Evolutionary conservation across 2,797 vertebrate genomes (phyloP).

Genomic region (Gymnopithys bicolor): DNA sequence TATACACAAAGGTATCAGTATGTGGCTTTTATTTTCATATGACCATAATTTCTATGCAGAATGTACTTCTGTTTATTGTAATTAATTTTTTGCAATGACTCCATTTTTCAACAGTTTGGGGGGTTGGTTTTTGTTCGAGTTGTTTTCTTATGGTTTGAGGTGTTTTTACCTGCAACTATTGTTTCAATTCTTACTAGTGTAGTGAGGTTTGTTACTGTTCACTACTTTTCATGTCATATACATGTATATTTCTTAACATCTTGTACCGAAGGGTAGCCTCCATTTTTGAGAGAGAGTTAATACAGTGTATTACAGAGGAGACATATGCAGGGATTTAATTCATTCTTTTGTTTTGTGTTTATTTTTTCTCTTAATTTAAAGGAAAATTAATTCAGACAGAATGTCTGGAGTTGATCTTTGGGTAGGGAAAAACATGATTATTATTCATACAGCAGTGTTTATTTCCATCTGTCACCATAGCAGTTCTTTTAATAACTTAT

Average conservation of each 20-base stretch:
- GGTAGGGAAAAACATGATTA: constrained; percentile 65
- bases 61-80: not conserved
- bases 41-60: not conserved
- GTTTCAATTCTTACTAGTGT: not conserved
- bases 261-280: not conserved
- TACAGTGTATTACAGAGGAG: not conserved
- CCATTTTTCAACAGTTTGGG: not conserved
- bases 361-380: constrained; percentile 59
- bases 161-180: not conserved
- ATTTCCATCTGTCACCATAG: constrained; percentile 70
- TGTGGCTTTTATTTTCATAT: not conserved
- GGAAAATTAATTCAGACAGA: constrained; percentile 73
- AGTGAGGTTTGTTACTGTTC: not conserved
- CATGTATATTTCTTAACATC: not conserved
- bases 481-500: constrained; percentile 69
- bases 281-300: not conserved
- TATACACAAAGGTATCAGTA: not conserved
- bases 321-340: not conserved
- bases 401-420: constrained; percentile 73
- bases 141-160: not conserved
- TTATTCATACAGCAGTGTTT: constrained; percentile 71
- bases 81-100: not conserved
- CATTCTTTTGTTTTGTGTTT: constrained; percentile 50
- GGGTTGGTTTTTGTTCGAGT: not conserved
- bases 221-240: not conserved